Base-by-base conservation (phyloP, 2,797 vertebrate genomes). In the Danio aesculapii region DNA sequence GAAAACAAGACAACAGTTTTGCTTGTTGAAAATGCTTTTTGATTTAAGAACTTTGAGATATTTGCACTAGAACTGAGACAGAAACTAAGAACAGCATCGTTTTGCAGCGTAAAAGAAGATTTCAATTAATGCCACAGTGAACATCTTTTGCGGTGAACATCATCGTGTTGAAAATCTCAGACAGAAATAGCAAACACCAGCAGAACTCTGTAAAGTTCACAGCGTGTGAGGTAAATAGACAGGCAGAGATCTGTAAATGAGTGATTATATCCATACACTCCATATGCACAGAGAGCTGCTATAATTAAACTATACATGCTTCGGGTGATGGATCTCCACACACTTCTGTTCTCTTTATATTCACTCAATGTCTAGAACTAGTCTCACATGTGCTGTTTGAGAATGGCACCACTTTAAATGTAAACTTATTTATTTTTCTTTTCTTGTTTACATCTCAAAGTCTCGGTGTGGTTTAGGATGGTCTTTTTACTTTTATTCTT, bases 191-290 rank as follows among this genome's bases (percentile, higher is more conserved):
- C 52, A 30, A 44, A 19, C 68, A 9, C 21, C 39, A 39, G 14
- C 16, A 14, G 30, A 21, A 52, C 52, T 69, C 49, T 55, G 52
- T 69, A 19, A 57, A 19, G 39, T 19, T 71, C n/a, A 55, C 69
- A 71, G 39, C 11, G 5, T 5, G 39, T 62, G 5, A 14, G 39
- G 41, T 41, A 63, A 43, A 62, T 43, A n/a, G 30, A 16, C 59
- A 62, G 61, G 21, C 14, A 13, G 50, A 55, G 30, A 41, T 55
- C 50, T n/a, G 68, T 55, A 70, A 41, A 53, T 70, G 9, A 41
- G 21, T 53, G n/a, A 70, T 55, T 43, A 55, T 55, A 49, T 11
- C n/a, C 12, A 70, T 70, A 41, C 41, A 41, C 16, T 70, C 49
- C 0, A 9, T 52, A 53, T 70, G 14, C 53, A 21, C 53, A 39